A percentile compares a stretch with the other conserved stretches of the same genome.
Evolutionary conservation across 2,888 invertebrate genomes (phyloP).

Genomic region (Phragmatobia fuliginosa): DNA sequence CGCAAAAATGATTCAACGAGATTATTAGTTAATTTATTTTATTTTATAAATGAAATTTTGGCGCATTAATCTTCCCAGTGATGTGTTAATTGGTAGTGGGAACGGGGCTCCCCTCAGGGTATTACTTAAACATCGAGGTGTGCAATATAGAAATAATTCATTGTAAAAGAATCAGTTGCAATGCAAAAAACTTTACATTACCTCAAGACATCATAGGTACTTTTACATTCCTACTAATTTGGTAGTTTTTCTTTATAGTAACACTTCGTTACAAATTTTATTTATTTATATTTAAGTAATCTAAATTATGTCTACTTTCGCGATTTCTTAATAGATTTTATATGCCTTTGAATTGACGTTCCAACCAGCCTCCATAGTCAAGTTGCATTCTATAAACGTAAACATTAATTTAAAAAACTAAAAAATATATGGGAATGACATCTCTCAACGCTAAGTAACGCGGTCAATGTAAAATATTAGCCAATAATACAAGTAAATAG

Average conservation of each 20-base stretch:
- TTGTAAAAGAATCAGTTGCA: constrained; percentile 14
- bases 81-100: constrained; percentile 28
- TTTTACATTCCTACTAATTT: constrained; percentile 10
- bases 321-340: not conserved
- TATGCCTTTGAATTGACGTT: not conserved
- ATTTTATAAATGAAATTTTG: constrained; percentile 58
- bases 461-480: too few relatives aligned
- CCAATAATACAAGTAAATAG: too few relatives aligned
- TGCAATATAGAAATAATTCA: constrained; percentile 10
- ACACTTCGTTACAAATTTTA: constrained; percentile 21
- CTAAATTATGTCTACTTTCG: too few relatives aligned
- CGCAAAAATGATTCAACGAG: constrained; percentile 62
- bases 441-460: too few relatives aligned
- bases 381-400: too few relatives aligned
- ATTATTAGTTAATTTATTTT: constrained; percentile 76
- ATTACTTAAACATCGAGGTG: constrained; percentile 39
- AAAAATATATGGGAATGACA: too few relatives aligned
- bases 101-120: constrained; percentile 18
- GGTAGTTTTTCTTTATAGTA: constrained; percentile 9
- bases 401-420: too few relatives aligned
- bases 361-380: not conserved
- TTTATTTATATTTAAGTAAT: constrained; percentile 10
- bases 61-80: constrained; percentile 24
- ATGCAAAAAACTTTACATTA: constrained; percentile 14
- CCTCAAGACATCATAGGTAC: constrained; percentile 8